Base-by-base conservation (phyloP, 2,888 invertebrate species). In the Panopea generosa region DNA sequence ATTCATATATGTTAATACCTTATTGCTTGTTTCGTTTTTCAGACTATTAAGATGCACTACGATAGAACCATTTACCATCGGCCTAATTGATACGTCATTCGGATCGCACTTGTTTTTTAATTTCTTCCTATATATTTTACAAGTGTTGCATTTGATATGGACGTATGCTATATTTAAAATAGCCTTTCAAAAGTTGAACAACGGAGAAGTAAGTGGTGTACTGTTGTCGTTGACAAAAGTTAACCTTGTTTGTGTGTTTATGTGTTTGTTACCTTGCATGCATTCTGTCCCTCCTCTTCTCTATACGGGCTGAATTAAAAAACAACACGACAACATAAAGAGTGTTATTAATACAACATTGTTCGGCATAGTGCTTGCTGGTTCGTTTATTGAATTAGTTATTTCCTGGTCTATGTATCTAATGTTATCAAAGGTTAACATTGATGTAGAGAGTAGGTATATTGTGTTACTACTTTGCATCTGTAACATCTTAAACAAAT, bases 151-250 rank as follows among this genome's bases (percentile, higher is more conserved):
- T 62, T 69, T 88, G 53, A 83, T 91, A 62, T 91, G 91, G 91
- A 89, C 91, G 49, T 88, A 83, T 81, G 69, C 89, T 90, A 98
- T 99, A 87, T 94, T 98, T 83, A 96, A 96, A 93, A 96, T 99
- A 86, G 97, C 95, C 2, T 78, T 84, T 60, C 82, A 84, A 62
- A 88, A 88, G 70, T 62, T 86, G 27, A 69, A 74, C 14, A 75
- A 77, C 55, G 88, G 88, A 59, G 69, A 83, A 27, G 88, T 87
- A 76, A 83, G 86, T 75, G 26, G 14, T 40, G 6, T 14, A 27
- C 47, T 22, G 3, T n/a, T 60, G 2, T 60, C 22, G 2, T 20
- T 11, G 40, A 40, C 7, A 40, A 40, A 11, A 7, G 9, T 16
- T 11, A 40, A 40, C 7, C 9, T 40, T 11, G 7, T 11, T 40